phyloP scores from a whole-genome alignment of 2,888 invertebrate genomes.

The Calameuta filiformis region DNA sequence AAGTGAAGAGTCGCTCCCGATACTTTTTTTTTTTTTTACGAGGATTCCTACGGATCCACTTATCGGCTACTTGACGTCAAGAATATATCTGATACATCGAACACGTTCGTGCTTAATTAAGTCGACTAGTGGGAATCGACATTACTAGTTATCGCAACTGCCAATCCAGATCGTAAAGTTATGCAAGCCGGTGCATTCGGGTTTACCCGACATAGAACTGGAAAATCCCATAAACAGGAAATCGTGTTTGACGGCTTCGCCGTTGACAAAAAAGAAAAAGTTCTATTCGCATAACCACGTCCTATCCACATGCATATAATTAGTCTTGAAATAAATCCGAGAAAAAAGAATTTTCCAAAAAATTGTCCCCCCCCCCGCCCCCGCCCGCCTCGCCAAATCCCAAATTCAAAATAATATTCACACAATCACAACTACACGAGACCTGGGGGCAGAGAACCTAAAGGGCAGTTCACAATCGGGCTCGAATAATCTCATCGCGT shows the following conservation, averaged over 20 bases:
- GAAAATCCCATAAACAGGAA: not conserved
- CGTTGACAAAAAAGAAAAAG: no score
- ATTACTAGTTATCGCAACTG: not conserved
- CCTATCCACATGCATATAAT: not conserved
- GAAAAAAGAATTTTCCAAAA: no score
- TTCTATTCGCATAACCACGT: not conserved
- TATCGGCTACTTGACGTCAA: not conserved
- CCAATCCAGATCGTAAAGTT: not conserved
- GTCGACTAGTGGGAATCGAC: not conserved
- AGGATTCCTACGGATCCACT: not conserved
- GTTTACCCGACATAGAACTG: not conserved
- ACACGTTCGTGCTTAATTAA: not conserved
- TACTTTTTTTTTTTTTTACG: not conserved
- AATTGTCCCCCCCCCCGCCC: no score
- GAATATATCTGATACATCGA: not conserved
- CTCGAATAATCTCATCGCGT: not conserved
- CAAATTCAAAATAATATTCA: not conserved
- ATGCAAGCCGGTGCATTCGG: not conserved
- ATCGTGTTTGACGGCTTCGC: not conserved
- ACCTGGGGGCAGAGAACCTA: not conserved
- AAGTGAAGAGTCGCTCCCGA: not conserved
- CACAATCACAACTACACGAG: not conserved
- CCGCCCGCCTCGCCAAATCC: not conserved
- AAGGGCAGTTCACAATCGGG: not conserved
- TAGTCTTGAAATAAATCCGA: no score